phyloP scores from a whole-genome alignment of 2,888 invertebrate genomes.

The Drosophila lacicola region DNA sequence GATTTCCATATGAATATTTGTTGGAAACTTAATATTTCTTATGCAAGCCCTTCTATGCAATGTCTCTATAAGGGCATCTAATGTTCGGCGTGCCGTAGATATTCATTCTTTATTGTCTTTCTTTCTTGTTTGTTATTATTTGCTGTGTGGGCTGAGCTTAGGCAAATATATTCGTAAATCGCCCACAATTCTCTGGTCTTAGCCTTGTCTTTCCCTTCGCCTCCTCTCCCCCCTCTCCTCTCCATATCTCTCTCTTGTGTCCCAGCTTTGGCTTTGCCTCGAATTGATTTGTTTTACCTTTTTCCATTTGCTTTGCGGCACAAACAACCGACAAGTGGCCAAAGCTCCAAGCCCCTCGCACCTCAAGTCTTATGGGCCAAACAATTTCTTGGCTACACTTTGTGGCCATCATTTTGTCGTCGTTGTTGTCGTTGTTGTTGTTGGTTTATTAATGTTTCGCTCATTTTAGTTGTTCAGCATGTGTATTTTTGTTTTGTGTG shows the following conservation, averaged over 20 bases:
- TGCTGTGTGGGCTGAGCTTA: slow-evolving; percentile 49
- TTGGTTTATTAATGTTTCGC: slow-evolving; percentile 55
- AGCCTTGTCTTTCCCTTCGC: slow-evolving; percentile 4
- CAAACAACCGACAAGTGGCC: slow-evolving; percentile 39
- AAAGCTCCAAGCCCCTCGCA: slow-evolving; percentile 4
- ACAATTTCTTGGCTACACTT: slow-evolving; percentile 57
- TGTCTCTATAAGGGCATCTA: too few relatives aligned
- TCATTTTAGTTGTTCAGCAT: slow-evolving; percentile 51
- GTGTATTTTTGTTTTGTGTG: slow-evolving; percentile 44
- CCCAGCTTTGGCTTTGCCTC: slow-evolving; percentile 20
- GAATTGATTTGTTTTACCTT: slow-evolving; percentile 65
- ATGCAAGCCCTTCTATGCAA: too few relatives aligned
- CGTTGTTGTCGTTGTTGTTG: slow-evolving; percentile 35
- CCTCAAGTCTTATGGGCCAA: slow-evolving; percentile 16
- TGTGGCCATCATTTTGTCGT: slow-evolving; percentile 50
- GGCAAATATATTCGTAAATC: slow-evolving; percentile 51
- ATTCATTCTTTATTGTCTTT: background rate
- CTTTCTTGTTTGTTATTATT: slow-evolving; percentile 6
- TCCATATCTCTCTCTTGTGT: background rate
- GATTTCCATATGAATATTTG: too few relatives aligned
- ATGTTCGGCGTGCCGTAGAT: too few relatives aligned
- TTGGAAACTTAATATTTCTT: too few relatives aligned
- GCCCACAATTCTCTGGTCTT: slow-evolving; percentile 55
- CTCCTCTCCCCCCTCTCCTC: background rate
- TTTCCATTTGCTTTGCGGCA: slow-evolving; percentile 31